A percentile compares a stretch with the other conserved stretches of the same genome.
These are phyloP conservation scores for Imbricaverruca yamaguchii DNA, from an alignment of 2,888 invertebrate species.

Conservation along the genomic window DNA sequence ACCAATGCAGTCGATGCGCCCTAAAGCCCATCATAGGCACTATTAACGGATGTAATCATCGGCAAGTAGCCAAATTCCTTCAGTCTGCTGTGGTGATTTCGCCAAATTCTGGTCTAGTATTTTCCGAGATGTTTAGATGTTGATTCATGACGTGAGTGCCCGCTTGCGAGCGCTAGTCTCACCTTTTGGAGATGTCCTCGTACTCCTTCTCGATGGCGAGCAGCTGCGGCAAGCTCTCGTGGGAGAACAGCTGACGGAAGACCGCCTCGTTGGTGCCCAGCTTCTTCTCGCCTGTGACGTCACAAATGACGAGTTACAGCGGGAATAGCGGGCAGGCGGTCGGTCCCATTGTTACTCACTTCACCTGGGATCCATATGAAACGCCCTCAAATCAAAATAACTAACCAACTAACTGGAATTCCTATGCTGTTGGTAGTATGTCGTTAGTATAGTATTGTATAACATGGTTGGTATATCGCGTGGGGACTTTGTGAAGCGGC, in stretches of 20 bases:
- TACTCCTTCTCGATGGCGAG: background rate
- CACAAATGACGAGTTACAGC: background rate
- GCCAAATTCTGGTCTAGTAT: too few species aligned
- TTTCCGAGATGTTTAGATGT: too few species aligned
- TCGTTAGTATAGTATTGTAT: background rate
- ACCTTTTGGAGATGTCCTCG: constrained; percentile 9
- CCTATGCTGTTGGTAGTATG: background rate
- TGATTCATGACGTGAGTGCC: too few species aligned
- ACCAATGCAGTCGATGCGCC: too few species aligned
- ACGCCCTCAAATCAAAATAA: background rate
- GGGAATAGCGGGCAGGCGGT: background rate
- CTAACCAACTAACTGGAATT: too few species aligned
- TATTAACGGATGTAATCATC: too few species aligned
- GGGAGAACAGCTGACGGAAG: background rate
- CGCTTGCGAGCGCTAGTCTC: background rate
- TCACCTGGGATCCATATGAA: too few species aligned
- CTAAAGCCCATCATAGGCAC: too few species aligned
- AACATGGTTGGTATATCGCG: background rate
- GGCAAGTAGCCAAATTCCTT: too few species aligned
- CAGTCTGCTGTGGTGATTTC: too few species aligned
- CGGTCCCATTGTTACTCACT: background rate
- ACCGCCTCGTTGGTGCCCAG: constrained; percentile 13
- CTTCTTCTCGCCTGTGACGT: background rate
- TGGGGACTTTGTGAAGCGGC: background rate
- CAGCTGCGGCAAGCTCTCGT: constrained; percentile 9